Conservation (phyloP, 2,113 vertebrate genomes). For the Gallinago jamesoni region DNA sequence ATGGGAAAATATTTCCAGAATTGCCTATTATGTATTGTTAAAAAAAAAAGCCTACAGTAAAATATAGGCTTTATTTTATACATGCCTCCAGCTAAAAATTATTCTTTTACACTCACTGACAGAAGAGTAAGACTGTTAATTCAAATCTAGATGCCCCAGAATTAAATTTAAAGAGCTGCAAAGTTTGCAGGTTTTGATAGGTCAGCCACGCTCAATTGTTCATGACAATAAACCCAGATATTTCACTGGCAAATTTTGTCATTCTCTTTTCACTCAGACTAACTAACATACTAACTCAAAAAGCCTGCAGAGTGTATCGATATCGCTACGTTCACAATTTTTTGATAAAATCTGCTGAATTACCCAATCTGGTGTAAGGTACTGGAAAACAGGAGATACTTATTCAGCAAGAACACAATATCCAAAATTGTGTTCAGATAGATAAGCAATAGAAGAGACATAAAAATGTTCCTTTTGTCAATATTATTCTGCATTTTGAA, state of each 20-base stretch:
- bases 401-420: neutral
- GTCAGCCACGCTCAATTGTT: conserved; percentile 20
- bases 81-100: conserved; percentile 73
- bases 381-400: neutral
- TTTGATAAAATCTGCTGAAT: neutral
- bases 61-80: conserved; percentile 77
- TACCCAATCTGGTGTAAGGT: neutral
- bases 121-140: conserved; percentile 65
- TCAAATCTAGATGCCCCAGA: conserved; percentile 59
- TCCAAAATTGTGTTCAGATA: neutral
- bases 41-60: conserved; percentile 70
- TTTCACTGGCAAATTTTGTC: conserved; percentile 11
- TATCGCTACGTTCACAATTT: neutral
- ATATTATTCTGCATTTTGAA: neutral
- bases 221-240: conserved; percentile 29
- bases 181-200: conserved; percentile 62
- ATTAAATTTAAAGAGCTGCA: conserved; percentile 72
- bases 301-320: neutral
- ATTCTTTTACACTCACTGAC: conserved; percentile 59
- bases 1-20: conserved; percentile 83
- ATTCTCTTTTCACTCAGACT: neutral
- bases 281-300: neutral
- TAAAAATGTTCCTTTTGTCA: neutral
- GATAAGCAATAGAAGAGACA: neutral
- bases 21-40: conserved; percentile 80